Base-by-base conservation (phyloP, 2,888 invertebrate species). In the Argynnis bischoffii region DNA sequence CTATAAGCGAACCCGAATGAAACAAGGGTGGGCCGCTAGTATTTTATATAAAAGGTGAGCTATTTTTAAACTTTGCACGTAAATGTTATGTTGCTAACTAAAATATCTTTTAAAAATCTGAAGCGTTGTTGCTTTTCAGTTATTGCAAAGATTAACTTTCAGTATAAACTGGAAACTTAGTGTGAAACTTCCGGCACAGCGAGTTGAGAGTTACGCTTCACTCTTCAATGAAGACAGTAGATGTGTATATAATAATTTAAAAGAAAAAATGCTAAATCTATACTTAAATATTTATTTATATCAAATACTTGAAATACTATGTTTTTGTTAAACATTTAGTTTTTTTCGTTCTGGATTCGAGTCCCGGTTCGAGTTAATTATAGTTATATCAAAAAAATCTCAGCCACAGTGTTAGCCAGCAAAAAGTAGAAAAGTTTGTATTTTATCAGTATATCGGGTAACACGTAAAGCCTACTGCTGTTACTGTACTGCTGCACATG, bases 111-210 rank as follows among this genome's bases (percentile, higher is more conserved):
- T 51, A 61, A 61, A 61, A 51, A 51, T 61, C 61, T 61, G 51
- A 56, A 57, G 21, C 64, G 63, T 21, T 57, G 69, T 69, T 51
- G 69, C 53, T 64, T 67, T 63, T 48, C 66, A 67, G 59, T 64
- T 64, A 51, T 61, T 51, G 66, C 56, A 56, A 60, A 67, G 64
- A 64, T 70, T 64, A 67, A 70, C 69, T 70, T 70, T 64, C 56
- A 60, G 64, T 55, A 69, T 69, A 64, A 67, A 70, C 60, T 70
- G 50, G 14, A 56, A 67, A 64, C 61, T 66, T 51, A 63, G 54
- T 54, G 53, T 54, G n/a, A 66, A 66, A 66, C 60, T 65, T 57
- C 26, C 41, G 51, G 6, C 46, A 6, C 35, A 2, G 35, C 65
- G 53, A 60, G 48, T 61, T 35, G 46, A 50, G 46, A 66, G 60